phyloP scores from a whole-genome alignment of 2,113 vertebrate genomes.

The Oryzias curvinotus region DNA sequence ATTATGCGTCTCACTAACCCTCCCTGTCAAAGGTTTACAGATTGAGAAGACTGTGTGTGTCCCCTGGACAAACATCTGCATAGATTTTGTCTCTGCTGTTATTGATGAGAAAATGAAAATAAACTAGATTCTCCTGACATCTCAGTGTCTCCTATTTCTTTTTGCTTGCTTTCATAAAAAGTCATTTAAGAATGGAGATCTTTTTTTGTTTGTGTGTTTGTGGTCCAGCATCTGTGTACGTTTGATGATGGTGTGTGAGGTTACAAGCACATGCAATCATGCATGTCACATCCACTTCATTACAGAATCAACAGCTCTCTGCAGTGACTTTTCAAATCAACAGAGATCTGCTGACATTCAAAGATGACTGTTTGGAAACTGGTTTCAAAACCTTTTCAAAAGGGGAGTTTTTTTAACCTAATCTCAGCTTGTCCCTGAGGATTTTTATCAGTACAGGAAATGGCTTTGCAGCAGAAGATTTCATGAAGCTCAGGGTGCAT shows the following conservation, averaged over 20 bases:
- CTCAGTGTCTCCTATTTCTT: slow-evolving; percentile 25
- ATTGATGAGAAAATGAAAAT: slow-evolving; percentile 51
- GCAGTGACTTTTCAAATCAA: slow-evolving; percentile 55
- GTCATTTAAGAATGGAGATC: slow-evolving; percentile 17
- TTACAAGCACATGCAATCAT: slow-evolving; percentile 7
- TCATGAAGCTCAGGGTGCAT: no score
- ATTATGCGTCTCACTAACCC: slow-evolving; percentile 38
- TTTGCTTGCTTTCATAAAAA: slow-evolving; percentile 11
- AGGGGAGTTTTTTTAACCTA: no score
- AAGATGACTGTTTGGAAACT: slow-evolving; percentile 37
- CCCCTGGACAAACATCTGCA: slow-evolving; percentile 30
- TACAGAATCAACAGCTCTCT: slow-evolving; percentile 38
- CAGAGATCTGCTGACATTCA: slow-evolving; percentile 51
- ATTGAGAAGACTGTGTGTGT: no score
- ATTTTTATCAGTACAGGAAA: no score
- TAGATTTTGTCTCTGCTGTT: slow-evolving; percentile 44
- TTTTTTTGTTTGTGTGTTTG: slow-evolving; percentile 7
- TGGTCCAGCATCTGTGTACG: slow-evolving; percentile 6
- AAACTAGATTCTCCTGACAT: slow-evolving; percentile 47
- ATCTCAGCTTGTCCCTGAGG: no score
- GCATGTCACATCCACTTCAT: slow-evolving; percentile 35
- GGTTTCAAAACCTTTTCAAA: no score
- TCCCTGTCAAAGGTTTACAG: neutral
- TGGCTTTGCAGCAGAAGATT: no score
- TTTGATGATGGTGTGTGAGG: slow-evolving; percentile 8